Conservation (phyloP, 2,113 vertebrate genomes). For the Excalfactoria chinensis region DNA sequence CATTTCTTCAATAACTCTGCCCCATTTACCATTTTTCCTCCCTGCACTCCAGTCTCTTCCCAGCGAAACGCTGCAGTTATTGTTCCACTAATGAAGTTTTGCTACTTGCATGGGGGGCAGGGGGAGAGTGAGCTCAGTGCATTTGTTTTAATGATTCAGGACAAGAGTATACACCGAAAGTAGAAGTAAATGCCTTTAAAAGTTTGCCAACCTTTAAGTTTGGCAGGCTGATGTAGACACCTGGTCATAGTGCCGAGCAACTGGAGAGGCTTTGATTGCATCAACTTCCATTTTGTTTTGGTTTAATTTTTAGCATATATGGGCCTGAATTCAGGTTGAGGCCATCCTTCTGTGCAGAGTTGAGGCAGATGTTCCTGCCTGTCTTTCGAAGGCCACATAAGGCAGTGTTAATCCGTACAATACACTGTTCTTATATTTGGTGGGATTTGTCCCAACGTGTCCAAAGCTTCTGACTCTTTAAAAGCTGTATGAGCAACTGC, state of each 20-base stretch:
- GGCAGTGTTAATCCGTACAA: not conserved
- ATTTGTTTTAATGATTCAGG: not conserved
- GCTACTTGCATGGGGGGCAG: not conserved
- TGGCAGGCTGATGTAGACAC: not conserved
- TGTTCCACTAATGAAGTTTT: conserved; percentile 2
- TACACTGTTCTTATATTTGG: not conserved
- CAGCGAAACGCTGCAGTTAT: conserved; percentile 14
- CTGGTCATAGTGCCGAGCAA: not conserved
- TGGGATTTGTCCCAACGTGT: conserved; percentile 18
- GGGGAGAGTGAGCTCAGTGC: not conserved
- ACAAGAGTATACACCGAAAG: not conserved
- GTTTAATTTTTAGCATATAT: not conserved
- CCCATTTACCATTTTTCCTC: not conserved
- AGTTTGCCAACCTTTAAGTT: not conserved
- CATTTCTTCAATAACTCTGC: not conserved
- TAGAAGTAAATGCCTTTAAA: not conserved
- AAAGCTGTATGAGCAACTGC: not conserved
- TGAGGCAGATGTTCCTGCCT: not conserved
- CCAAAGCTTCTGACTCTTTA: conserved; percentile 27
- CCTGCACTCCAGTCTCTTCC: not conserved
- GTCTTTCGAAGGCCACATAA: not conserved
- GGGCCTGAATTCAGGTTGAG: not conserved
- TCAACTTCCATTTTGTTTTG: too few species aligned
- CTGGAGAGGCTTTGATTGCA: not conserved
- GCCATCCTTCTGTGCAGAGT: not conserved